Conservation (phyloP, 2,113 vertebrate genomes). For the Urocynchramus pylzowi region DNA sequence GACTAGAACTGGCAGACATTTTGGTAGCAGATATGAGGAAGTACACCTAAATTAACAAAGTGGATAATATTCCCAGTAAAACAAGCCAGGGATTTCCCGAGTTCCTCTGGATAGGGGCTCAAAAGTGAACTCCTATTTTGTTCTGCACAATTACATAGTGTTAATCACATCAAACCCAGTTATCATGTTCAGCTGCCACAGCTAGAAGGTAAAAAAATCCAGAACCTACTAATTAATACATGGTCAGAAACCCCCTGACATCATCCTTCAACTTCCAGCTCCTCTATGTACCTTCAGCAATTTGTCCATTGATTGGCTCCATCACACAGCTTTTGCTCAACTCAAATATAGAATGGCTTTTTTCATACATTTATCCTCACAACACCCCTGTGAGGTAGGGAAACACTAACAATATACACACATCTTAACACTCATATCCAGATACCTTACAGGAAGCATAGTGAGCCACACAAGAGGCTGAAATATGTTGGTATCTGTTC, state of each 20-base stretch:
- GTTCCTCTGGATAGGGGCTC: background rate
- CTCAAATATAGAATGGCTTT: background rate
- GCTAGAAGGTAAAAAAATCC: background rate
- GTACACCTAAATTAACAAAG: background rate
- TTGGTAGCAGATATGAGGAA: background rate
- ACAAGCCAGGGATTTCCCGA: background rate
- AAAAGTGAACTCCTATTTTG: background rate
- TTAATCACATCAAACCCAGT: background rate
- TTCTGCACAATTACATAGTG: background rate
- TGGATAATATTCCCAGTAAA: background rate
- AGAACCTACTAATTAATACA: background rate
- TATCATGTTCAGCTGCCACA: background rate
- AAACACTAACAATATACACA: background rate
- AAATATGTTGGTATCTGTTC: background rate
- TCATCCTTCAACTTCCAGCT: background rate
- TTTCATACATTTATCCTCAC: slow-evolving; percentile 11
- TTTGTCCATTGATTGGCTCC: background rate
- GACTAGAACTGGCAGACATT: background rate
- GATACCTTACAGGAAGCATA: background rate
- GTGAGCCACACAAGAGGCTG: background rate
- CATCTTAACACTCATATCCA: background rate
- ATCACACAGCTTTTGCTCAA: background rate
- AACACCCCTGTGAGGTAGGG: slow-evolving; percentile 65
- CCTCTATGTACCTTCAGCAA: background rate
- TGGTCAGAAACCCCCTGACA: background rate